phyloP scores from a whole-genome alignment of 2,797 vertebrate genomes.

The Margarornis squamiger region DNA sequence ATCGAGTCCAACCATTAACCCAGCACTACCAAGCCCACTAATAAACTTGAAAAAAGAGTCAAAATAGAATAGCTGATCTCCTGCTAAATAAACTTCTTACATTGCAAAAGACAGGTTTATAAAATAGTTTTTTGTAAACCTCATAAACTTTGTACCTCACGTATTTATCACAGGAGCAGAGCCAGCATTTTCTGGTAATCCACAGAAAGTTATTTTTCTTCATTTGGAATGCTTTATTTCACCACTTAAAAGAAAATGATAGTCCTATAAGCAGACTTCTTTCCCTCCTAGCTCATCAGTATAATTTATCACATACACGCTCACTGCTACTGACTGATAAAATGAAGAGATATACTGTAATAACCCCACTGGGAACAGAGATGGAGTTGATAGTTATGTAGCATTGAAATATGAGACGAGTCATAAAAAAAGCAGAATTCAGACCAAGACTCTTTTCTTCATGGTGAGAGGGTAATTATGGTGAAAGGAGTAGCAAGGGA shows the following conservation, averaged over 20 bases:
- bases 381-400: not conserved
- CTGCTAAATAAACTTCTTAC: not conserved
- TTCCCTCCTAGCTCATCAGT: not conserved
- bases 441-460: not conserved
- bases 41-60: not conserved
- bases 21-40: not conserved
- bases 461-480: not conserved
- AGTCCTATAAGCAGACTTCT: not conserved
- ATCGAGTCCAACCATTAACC: not conserved
- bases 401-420: not conserved
- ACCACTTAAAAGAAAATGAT: not conserved
- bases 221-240: not conserved
- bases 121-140: not conserved
- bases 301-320: not conserved
- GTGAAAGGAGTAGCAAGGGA: not conserved
- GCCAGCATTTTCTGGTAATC: not conserved
- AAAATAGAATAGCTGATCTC: not conserved
- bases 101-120: not conserved
- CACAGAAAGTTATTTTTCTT: not conserved
- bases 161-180: not conserved
- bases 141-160: not conserved
- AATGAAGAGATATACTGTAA: not conserved
- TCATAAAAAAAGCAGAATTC: not conserved
- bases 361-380: not conserved
- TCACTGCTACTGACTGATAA: not conserved